Conservation (phyloP, 2,113 vertebrate genomes). For the Malurus melanocephalus region DNA sequence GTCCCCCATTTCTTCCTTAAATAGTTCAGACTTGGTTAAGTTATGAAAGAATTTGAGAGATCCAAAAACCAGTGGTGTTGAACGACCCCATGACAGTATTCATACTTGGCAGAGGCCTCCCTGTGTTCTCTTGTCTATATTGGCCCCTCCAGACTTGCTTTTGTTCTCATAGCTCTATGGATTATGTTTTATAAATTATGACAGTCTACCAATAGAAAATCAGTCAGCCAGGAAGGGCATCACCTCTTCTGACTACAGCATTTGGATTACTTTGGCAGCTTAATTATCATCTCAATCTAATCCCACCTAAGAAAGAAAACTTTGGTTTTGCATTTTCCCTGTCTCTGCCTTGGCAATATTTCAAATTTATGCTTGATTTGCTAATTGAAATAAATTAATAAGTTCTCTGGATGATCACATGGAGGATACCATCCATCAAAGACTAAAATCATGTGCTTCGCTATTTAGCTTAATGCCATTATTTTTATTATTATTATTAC, state of each 20-base stretch:
- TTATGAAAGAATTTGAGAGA: background rate
- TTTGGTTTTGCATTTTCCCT: background rate
- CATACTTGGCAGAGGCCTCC: background rate
- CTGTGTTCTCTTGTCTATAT: background rate
- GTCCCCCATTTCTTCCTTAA: background rate
- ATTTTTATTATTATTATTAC: background rate
- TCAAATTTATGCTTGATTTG: slow-evolving; percentile 52
- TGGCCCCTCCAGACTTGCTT: background rate
- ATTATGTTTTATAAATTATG: slow-evolving; percentile 70
- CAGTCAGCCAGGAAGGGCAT: slow-evolving; percentile 68
- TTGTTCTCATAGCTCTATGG: slow-evolving; percentile 22
- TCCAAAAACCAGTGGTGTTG: background rate
- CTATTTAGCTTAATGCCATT: background rate
- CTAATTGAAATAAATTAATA: slow-evolving; percentile 61
- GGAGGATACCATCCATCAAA: background rate
- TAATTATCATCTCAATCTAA: slow-evolving; percentile 62
- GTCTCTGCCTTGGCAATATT: slow-evolving; percentile 8
- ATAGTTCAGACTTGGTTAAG: background rate
- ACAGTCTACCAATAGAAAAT: slow-evolving; percentile 60
- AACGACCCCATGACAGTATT: background rate
- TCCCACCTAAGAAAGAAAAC: slow-evolving; percentile 54
- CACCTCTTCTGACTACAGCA: slow-evolving; percentile 24
- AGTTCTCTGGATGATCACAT: slow-evolving; percentile 10
- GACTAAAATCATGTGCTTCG: background rate
- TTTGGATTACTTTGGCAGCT: slow-evolving; percentile 64